These are phyloP conservation scores for Pangasius macronema DNA, from an alignment of 2,797 vertebrate species.

Conservation along the genomic window DNA sequence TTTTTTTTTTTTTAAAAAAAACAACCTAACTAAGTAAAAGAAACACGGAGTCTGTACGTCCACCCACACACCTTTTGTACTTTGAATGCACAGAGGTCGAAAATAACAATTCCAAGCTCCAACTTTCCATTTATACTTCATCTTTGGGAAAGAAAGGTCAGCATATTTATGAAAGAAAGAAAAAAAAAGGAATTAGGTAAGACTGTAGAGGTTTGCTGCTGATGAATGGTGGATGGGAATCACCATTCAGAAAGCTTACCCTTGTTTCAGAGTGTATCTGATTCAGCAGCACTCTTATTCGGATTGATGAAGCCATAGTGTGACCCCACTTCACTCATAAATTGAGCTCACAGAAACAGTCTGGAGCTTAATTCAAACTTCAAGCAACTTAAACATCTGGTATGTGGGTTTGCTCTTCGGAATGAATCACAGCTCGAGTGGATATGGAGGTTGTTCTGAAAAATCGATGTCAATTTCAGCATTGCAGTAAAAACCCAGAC, in stretches of 20 bases:
- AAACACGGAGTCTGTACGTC: not conserved
- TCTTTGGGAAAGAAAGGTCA: not conserved
- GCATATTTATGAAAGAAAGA: not conserved
- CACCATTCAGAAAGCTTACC: not conserved
- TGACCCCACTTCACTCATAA: slow-evolving; percentile 22
- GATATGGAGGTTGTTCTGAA: not conserved
- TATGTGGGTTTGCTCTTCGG: not conserved
- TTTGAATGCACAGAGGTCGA: not conserved
- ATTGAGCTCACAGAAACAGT: slow-evolving; percentile 10
- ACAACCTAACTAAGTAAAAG: not conserved
- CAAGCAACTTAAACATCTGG: slow-evolving; percentile 12
- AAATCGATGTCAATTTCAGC: slow-evolving; percentile 49
- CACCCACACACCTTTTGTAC: too few relatives aligned
- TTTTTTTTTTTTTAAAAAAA: not conserved
- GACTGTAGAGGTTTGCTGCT: not conserved
- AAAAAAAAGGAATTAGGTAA: not conserved
- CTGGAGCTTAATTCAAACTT: slow-evolving; percentile 37
- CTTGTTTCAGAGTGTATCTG: not conserved
- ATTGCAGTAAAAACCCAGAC: slow-evolving; percentile 23
- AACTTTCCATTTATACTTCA: not conserved
- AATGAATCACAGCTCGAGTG: slow-evolving; percentile 3
- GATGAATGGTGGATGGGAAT: not conserved
- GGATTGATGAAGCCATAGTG: slow-evolving; percentile 15
- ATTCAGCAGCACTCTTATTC: slow-evolving; percentile 6
- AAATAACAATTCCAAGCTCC: not conserved